These are phyloP conservation scores for Lasioglossum villosulum DNA, from an alignment of 2,888 invertebrate genomes.

Conservation along the genomic window DNA sequence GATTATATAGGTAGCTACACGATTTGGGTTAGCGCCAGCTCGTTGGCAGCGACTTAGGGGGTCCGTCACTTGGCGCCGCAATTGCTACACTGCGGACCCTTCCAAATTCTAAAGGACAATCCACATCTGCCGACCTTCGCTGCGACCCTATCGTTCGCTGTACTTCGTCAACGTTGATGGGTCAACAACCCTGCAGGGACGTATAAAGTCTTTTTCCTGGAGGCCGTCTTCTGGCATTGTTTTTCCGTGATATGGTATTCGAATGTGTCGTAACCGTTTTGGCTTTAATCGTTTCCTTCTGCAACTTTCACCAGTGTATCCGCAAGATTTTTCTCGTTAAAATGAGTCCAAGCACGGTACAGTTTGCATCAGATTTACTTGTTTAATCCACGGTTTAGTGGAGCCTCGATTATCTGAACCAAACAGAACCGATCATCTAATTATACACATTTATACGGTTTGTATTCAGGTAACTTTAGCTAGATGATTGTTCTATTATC, in stretches of 20 bases:
- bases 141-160: background rate
- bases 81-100: constrained; percentile 63
- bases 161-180: background rate
- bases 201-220: background rate
- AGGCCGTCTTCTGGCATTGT: background rate
- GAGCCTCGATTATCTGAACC: background rate
- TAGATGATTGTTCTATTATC: background rate
- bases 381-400: background rate
- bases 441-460: too few species aligned
- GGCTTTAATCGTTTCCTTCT: background rate
- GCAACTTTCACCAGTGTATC: background rate
- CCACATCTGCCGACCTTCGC: constrained; percentile 52
- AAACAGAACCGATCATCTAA: background rate
- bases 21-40: constrained; percentile 79
- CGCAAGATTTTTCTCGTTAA: background rate
- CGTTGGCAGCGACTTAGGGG: constrained; percentile 68
- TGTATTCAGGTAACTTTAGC: background rate
- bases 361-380: background rate
- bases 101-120: constrained; percentile 64
- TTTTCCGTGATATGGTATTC: background rate
- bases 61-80: constrained; percentile 76
- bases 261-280: background rate
- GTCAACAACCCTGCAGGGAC: background rate
- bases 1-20: constrained; percentile 57
- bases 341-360: background rate